phyloP scores from a whole-genome alignment of 2,797 vertebrate genomes.

The Enteromius radiatus region DNA sequence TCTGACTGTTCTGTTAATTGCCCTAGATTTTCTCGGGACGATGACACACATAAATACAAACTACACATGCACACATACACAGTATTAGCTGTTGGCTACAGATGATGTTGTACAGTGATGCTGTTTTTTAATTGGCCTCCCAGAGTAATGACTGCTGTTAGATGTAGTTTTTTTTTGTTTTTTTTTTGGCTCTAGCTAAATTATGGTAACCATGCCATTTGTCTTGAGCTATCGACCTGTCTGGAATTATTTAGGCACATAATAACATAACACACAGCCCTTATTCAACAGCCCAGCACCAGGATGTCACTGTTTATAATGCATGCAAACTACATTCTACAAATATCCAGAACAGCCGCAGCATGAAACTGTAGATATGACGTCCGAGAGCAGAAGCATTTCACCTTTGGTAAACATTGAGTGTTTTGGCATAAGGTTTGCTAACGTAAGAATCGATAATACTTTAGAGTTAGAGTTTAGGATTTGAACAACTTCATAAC shows the following conservation, averaged over 20 bases:
- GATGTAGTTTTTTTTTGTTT: slow-evolving; percentile 36
- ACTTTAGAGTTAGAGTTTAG: not conserved
- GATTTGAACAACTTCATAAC: not conserved
- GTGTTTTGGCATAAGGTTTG: not conserved
- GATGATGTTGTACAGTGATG: slow-evolving; percentile 55
- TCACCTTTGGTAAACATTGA: not conserved
- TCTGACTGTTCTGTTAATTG: slow-evolving; percentile 58
- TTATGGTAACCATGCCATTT: slow-evolving; percentile 51
- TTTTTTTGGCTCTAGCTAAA: slow-evolving; percentile 24
- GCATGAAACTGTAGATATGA: not conserved
- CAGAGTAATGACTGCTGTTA: slow-evolving; percentile 60
- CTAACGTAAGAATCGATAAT: not conserved
- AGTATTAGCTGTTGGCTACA: slow-evolving; percentile 56
- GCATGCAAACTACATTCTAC: slow-evolving; percentile 6
- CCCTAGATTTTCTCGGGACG: slow-evolving; percentile 50
- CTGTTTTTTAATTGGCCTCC: slow-evolving; percentile 62
- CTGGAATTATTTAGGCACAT: slow-evolving; percentile 49
- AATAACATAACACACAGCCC: slow-evolving; percentile 48
- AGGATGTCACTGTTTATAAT: not conserved
- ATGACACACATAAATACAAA: slow-evolving; percentile 43
- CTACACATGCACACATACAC: slow-evolving; percentile 39
- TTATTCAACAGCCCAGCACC: slow-evolving; percentile 21
- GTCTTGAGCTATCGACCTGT: slow-evolving; percentile 52
- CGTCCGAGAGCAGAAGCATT: not conserved
- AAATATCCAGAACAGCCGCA: not conserved